Evolutionary conservation across 1,140 invertebrate genomes (phyloP).

Genomic region (Linepithema humile): DNA sequence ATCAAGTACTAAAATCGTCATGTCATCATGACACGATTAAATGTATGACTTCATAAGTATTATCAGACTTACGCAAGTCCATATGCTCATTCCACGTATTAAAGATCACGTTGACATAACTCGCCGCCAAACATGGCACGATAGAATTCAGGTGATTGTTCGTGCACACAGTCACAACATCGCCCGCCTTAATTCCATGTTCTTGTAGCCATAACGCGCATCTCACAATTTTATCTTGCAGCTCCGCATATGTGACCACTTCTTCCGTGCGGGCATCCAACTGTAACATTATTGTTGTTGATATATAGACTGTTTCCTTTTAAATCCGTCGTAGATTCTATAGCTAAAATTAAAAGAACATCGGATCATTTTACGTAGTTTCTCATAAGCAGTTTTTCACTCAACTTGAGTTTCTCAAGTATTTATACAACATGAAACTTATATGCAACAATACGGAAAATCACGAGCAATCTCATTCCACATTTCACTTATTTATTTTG

Average conservation of each 20-base stretch:
- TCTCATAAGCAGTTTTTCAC: too few species aligned
- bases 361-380: too few species aligned
- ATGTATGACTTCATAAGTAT: not conserved
- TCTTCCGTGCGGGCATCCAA: conserved; percentile 82
- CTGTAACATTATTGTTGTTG: conserved; percentile 74
- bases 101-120: conserved; percentile 78
- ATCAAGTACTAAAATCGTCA: too few species aligned
- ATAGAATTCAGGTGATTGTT: conserved; percentile 81
- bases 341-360: too few species aligned
- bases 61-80: conserved; percentile 49
- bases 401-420: too few species aligned
- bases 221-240: conserved; percentile 77
- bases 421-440: too few species aligned
- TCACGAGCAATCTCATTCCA: too few species aligned
- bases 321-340: too few species aligned
- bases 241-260: conserved; percentile 78
- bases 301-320: too few species aligned
- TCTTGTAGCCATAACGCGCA: conserved; percentile 80
- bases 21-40: too few species aligned
- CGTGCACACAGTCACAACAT: conserved; percentile 79
- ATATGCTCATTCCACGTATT: conserved; percentile 63
- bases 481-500: too few species aligned
- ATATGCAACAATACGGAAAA: too few species aligned
- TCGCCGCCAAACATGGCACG: conserved; percentile 81
- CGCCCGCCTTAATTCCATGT: conserved; percentile 79